Evolutionary conservation across 2,797 vertebrate genomes (phyloP), one percentile per base, ranked within the genome.

Genomic region (Cyclopterus lumpus): DNA sequence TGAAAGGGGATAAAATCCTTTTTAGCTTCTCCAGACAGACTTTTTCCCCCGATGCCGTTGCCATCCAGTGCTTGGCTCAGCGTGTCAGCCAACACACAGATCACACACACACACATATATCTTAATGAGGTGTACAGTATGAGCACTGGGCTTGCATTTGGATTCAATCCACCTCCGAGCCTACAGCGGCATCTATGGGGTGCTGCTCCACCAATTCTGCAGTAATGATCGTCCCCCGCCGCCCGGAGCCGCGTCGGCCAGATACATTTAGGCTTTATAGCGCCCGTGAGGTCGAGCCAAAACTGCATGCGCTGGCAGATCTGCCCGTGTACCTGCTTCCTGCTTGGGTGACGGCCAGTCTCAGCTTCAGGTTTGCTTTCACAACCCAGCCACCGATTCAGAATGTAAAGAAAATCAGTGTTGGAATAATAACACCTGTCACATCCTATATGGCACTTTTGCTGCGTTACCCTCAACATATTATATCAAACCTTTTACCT

Each of bases 61-160:
- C 70, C 26, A n/a, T 74, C 71, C 68, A 46, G 49, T 5, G 14
- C 44, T 71, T 12, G 32, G 63, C 73, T 42, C n/a, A 12, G 11
- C 1, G 1, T 38, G 55, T 49, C 3, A 71, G 63, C 51, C 73
- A 72, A 42, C 71, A 59, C 48, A 58, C 71, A 28, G 54, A 77
- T 85, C 78, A 75, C 71, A 24, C 71, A 71, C 38, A 38, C 73
- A 67, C 77, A 73, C 66, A 55, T 70, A 66, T 38, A 86, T 82
- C 71, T 73, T 84, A 87, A 90, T 85, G 87, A 88, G 83, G 66
- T 75, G 34, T 82, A 60, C 22, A 71, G 62, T 61, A 53, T 24
- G 84, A 86, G 85, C 71, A 70, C 32, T 3, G 28, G 59, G 64
- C 65, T 58, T 65, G 65, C 73, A 57, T 75, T 79, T 57, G 48